Evolutionary conservation across 2,888 invertebrate species (phyloP).

Genomic region (Napeogenes inachia): DNA sequence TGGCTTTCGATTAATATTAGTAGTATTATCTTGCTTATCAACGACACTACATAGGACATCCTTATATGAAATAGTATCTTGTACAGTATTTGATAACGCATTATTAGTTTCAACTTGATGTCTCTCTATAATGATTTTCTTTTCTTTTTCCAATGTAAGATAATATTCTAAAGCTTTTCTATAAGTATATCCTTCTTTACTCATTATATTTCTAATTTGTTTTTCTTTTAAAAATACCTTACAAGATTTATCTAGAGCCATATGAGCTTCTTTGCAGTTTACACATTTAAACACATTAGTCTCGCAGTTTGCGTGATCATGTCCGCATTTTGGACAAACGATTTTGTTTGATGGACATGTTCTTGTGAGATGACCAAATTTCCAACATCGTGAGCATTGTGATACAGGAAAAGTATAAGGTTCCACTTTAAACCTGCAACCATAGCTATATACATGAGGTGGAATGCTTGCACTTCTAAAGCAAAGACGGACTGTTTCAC

Average conservation of each 20-base stretch:
- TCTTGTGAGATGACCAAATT: background rate
- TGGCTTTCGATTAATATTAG: no score
- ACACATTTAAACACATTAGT: slow-evolving; percentile 15
- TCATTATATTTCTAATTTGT: no score
- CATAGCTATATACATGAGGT: slow-evolving; percentile 14
- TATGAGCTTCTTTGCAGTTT: slow-evolving; percentile 27
- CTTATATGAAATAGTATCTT: no score
- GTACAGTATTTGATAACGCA: no score
- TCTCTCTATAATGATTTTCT: no score
- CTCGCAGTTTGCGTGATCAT: slow-evolving; percentile 13
- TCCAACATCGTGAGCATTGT: slow-evolving; percentile 14
- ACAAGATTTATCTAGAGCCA: slow-evolving; percentile 20
- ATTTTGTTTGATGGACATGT: slow-evolving; percentile 15
- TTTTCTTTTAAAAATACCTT: slow-evolving; percentile 12
- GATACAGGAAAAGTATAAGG: slow-evolving; percentile 15
- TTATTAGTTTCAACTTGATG: no score
- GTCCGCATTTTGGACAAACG: slow-evolving; percentile 23
- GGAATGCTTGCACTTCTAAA: slow-evolving; percentile 9
- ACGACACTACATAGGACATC: no score
- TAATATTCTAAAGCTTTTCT: no score
- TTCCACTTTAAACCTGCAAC: slow-evolving; percentile 19
- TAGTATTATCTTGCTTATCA: no score
- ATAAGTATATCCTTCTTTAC: no score
- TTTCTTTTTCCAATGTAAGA: no score
- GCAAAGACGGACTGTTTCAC: slow-evolving; percentile 12